Conservation (phyloP, 2,888 invertebrate genomes). For the Sphaerophoria rueppellii region DNA sequence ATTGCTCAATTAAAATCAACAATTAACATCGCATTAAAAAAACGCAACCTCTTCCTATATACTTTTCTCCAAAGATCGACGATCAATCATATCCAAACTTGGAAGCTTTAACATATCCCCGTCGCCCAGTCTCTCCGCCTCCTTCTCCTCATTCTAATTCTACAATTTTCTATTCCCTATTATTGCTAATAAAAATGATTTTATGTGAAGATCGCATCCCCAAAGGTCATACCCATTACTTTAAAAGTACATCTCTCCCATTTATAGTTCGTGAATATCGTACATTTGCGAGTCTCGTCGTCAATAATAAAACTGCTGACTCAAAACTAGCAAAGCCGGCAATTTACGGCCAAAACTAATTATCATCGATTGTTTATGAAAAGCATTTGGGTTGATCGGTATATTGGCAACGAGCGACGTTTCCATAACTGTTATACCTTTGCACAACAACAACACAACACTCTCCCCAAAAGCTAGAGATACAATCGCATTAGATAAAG, state of each 20-base stretch:
- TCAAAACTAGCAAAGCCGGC: constrained; percentile 29
- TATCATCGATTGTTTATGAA: constrained; percentile 68
- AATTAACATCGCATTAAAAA: constrained; percentile 47
- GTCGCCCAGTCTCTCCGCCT: not conserved
- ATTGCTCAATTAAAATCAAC: constrained; percentile 42
- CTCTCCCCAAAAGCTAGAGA: constrained; percentile 7
- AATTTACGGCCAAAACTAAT: constrained; percentile 65
- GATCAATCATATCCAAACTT: constrained; percentile 57
- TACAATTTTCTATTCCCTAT: constrained; percentile 4
- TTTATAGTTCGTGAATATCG: constrained; percentile 56
- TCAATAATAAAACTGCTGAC: not conserved
- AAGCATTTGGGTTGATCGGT: constrained; percentile 22
- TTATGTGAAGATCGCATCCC: constrained; percentile 58
- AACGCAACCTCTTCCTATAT: constrained; percentile 55
- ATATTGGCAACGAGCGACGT: not conserved
- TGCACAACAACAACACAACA: constrained; percentile 3
- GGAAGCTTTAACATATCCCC: not conserved
- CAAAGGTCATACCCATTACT: constrained; percentile 67
- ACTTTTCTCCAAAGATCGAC: constrained; percentile 22
- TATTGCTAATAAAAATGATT: constrained; percentile 49
- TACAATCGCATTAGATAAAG: constrained; percentile 62
- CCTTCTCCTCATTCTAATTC: not conserved
- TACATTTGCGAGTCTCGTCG: constrained; percentile 12
- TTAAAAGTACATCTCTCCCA: constrained; percentile 17
- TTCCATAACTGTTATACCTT: constrained; percentile 39